These are phyloP conservation scores for Mya arenaria DNA, from an alignment of 1,140 invertebrate genomes.

Conservation along the genomic window DNA sequence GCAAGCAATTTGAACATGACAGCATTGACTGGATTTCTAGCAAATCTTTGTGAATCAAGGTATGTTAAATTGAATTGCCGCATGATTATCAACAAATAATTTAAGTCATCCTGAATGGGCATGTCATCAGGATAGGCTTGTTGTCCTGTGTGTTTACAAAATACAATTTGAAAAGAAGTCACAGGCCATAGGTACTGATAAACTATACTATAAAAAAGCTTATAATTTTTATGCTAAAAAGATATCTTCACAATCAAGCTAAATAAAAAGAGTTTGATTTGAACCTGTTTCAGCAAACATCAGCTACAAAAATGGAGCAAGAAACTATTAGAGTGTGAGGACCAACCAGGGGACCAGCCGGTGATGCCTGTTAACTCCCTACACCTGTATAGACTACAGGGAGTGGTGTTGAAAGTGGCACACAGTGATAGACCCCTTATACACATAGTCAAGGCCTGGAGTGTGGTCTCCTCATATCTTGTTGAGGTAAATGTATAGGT, in stretches of 20 bases:
- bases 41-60: slow-evolving; percentile 88
- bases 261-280: too few species aligned
- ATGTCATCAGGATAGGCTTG: too few species aligned
- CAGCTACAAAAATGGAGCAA: slow-evolving; percentile 83
- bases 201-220: too few species aligned
- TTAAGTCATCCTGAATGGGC: too few species aligned
- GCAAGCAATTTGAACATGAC: slow-evolving; percentile 92
- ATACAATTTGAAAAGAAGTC: too few species aligned
- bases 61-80: too few species aligned
- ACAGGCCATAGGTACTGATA: too few species aligned
- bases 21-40: slow-evolving; percentile 91
- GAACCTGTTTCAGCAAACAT: slow-evolving; percentile 87
- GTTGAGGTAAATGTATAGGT: too few species aligned
- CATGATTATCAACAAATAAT: too few species aligned
- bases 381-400: slow-evolving; percentile 91
- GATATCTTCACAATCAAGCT: too few species aligned
- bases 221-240: too few species aligned
- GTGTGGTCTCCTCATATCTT: slow-evolving; percentile 93
- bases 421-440: slow-evolving; percentile 92
- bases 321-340: slow-evolving; percentile 56
- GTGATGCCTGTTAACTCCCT: slow-evolving; percentile 80
- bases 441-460: slow-evolving; percentile 95
- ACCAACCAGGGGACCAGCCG: slow-evolving; percentile 37
- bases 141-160: too few species aligned
- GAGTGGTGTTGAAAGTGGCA: slow-evolving; percentile 93